Evolutionary conservation across 1,140 invertebrate species (phyloP).

Genomic region (Drosophila micromelanica): DNA sequence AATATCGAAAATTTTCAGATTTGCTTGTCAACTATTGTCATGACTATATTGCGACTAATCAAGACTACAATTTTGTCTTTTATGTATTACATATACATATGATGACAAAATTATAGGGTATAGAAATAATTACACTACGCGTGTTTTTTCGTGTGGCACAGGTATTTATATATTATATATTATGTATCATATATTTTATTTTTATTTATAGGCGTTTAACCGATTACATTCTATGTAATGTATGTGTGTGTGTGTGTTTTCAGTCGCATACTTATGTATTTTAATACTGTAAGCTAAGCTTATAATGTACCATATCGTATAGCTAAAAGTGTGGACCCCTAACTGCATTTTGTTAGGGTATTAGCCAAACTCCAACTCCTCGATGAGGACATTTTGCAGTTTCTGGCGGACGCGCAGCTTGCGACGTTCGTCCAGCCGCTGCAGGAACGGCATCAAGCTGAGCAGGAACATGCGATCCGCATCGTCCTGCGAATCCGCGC

Average conservation of each 20-base stretch:
- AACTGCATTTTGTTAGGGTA: background rate
- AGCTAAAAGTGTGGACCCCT: too few relatives aligned
- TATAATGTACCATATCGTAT: conserved; percentile 45
- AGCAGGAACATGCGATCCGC: conserved; percentile 78
- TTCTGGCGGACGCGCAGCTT: conserved; percentile 73
- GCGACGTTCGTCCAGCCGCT: conserved; percentile 67
- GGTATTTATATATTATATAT: conserved; percentile 28
- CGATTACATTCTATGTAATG: conserved; percentile 67
- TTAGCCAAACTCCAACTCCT: conserved; percentile 72
- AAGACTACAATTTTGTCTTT: too few relatives aligned
- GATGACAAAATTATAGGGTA: too few relatives aligned
- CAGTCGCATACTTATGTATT: conserved; percentile 57
- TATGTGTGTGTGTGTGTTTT: conserved; percentile 30
- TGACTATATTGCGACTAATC: too few relatives aligned
- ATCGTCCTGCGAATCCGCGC: conserved; percentile 53
- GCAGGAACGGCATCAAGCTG: conserved; percentile 72
- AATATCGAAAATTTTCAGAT: too few relatives aligned
- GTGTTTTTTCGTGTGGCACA: conserved; percentile 22
- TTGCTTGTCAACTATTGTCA: too few relatives aligned
- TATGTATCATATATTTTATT: conserved; percentile 20
- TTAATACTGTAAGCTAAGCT: conserved; percentile 77
- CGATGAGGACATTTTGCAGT: conserved; percentile 72
- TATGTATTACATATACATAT: too few relatives aligned
- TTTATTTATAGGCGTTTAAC: conserved; percentile 43
- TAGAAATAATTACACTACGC: background rate